Evolutionary conservation across 2,888 invertebrate species (phyloP), one percentile per base, ranked within the genome.

Genomic region (Phortica magna): DNA sequence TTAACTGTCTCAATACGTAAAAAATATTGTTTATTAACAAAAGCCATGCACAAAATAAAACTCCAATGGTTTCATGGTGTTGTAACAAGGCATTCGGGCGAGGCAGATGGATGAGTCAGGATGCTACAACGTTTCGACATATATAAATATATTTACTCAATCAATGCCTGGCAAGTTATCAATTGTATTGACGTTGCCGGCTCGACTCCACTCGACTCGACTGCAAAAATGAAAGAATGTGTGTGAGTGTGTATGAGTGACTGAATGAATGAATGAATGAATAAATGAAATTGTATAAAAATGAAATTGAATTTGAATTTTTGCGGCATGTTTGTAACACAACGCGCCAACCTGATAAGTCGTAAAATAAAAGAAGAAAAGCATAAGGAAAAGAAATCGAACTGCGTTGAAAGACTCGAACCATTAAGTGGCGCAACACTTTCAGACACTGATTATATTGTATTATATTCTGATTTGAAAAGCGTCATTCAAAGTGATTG

Each of bases 301-400:
- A 77, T 75, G 67, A 74, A 78, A 83, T 80, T 77, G 76, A 77
- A 80, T 80, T 78, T 78, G 39, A 67, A 42, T 67, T 75, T 31
- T 53, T 74, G 65, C 31, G 65, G 65, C 64, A 43, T 31, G 42
- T 68, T 68, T 42, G 68, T 12, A 19, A 42, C 14, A n/a, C 57
- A 39, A 7, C 53, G 67, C 72, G 65, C 72, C 57, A 68, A 68
- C 39, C 78, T 77, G 82, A 83, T 83, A 84, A 81, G 80, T 81
- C 78, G 78, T 76, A 79, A 75, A 31, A 31, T 31, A 31, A 31
- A 31, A 31, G 31, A 31, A 31, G 31, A 31, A 31, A 31, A 31
- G 31, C 31, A 31, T 31, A 31, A 31, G 31, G 31, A 31, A 31
- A 31, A 31, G 31, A 31, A 31, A 31, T 31, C 31, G 31, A 31